phyloP scores from a whole-genome alignment of 2,797 vertebrate species.

The Staurois parvus region DNA sequence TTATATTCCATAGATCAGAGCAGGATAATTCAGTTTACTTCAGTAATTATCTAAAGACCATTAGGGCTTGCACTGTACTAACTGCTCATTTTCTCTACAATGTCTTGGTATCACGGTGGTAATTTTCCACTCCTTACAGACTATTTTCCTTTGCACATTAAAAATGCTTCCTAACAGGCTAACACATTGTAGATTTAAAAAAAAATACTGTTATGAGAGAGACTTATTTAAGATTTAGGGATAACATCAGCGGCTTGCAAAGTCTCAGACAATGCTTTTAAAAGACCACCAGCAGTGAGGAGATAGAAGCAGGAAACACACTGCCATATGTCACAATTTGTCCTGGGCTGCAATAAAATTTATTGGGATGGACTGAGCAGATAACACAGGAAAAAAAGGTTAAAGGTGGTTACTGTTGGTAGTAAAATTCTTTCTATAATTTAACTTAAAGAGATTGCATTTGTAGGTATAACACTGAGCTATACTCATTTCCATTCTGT shows the following conservation, averaged over 20 bases:
- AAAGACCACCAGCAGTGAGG: constrained; percentile 44
- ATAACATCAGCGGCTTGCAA: constrained; percentile 41
- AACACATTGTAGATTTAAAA: constrained; percentile 10
- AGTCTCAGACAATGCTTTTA: constrained; percentile 50
- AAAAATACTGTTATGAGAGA: constrained; percentile 23
- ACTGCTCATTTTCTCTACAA: constrained; percentile 32
- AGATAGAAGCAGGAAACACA: constrained; percentile 42
- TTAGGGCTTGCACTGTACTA: constrained; percentile 46
- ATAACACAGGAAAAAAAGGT: constrained; percentile 2
- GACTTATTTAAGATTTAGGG: constrained; percentile 33
- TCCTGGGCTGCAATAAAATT: constrained; percentile 23
- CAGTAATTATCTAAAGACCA: constrained; percentile 41
- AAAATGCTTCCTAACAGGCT: constrained; percentile 9
- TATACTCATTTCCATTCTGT: background rate
- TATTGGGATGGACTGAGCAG: constrained; percentile 23
- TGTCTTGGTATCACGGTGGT: constrained; percentile 8
- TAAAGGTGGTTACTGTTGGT: background rate
- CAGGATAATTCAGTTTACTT: constrained; percentile 43
- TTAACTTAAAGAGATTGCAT: background rate
- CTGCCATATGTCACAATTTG: constrained; percentile 41
- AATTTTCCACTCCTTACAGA: constrained; percentile 30
- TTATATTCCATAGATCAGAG: constrained; percentile 53
- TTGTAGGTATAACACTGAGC: background rate
- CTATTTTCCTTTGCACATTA: constrained; percentile 6
- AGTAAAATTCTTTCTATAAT: constrained; percentile 11